Percentiles rank a stretch among this genome's conserved stretches.
Evolutionary conservation across 2,888 invertebrate genomes (phyloP).

Genomic region (Drosophila neotestacea): DNA sequence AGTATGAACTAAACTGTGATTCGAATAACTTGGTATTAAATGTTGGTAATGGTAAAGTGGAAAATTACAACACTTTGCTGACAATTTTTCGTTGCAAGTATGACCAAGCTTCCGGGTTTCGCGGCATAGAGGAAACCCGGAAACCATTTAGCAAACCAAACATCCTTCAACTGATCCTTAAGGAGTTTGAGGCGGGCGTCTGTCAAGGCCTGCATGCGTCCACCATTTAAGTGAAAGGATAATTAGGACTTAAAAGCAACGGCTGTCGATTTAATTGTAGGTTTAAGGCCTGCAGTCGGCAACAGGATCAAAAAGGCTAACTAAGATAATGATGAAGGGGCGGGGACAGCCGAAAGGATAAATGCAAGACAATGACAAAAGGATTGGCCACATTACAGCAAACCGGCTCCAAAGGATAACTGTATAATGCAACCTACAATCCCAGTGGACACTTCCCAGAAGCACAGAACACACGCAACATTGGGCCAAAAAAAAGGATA

Average conservation of each 20-base stretch:
- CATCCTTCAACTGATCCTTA: constrained; percentile 77
- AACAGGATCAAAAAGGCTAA: constrained; percentile 16
- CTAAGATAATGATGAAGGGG: constrained; percentile 11
- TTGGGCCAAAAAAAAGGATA: constrained; percentile 20
- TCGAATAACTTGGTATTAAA: no score
- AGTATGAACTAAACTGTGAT: constrained; percentile 12
- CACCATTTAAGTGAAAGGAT: constrained; percentile 24
- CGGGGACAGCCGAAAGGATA: constrained; percentile 3
- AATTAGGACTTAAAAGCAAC: constrained; percentile 39
- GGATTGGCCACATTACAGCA: constrained; percentile 27
- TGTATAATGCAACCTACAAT: constrained; percentile 14
- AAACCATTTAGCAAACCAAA: constrained; percentile 71
- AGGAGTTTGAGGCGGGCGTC: constrained; percentile 45
- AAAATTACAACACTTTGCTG: not conserved
- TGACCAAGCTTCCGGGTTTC: not conserved
- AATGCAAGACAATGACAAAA: constrained; percentile 17
- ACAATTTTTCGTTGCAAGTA: not conserved
- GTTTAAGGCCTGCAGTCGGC: constrained; percentile 4
- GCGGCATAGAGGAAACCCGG: not conserved
- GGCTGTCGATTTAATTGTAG: constrained; percentile 55
- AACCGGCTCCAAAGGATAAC: constrained; percentile 22
- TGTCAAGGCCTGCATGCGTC: not conserved
- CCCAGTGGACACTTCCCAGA: constrained; percentile 37
- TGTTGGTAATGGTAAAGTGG: not conserved
- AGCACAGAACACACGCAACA: constrained; percentile 50